Percentiles rank a stretch among this genome's conserved stretches.
phyloP scores from a whole-genome alignment of 2,888 invertebrate genomes.

The Acleris cristana region DNA sequence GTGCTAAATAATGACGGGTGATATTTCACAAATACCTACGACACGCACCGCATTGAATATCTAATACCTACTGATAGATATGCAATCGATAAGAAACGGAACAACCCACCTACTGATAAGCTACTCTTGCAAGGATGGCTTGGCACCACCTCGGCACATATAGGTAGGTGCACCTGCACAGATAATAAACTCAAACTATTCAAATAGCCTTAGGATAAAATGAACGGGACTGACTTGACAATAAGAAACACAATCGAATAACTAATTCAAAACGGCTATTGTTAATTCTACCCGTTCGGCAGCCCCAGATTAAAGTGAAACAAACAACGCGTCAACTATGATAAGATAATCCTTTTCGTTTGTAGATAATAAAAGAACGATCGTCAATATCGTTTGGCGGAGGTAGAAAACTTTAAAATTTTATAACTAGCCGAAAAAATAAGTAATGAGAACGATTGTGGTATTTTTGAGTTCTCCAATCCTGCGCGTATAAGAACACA shows the following conservation, averaged over 20 bases:
- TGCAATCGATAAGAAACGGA: slow-evolving; percentile 23
- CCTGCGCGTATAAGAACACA: slow-evolving; percentile 9
- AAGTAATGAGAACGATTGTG: neutral
- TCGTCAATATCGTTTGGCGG: neutral
- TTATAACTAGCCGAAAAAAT: slow-evolving; percentile 4
- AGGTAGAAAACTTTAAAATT: slow-evolving; percentile 21
- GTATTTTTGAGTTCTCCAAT: neutral
- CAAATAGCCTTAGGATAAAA: too few relatives aligned
- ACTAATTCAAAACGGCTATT: too few relatives aligned
- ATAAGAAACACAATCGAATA: too few relatives aligned
- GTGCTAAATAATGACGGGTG: slow-evolving; percentile 6
- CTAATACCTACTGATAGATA: slow-evolving; percentile 29
- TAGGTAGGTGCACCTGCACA: neutral
- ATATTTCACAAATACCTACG: slow-evolving; percentile 25
- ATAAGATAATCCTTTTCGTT: slow-evolving; percentile 15
- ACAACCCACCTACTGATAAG: slow-evolving; percentile 31
- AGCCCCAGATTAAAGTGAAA: slow-evolving; percentile 9
- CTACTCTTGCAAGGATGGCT: slow-evolving; percentile 1
- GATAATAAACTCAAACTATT: too few relatives aligned
- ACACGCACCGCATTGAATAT: slow-evolving; percentile 11
- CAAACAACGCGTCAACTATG: slow-evolving; percentile 11
- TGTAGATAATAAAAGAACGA: slow-evolving; percentile 8
- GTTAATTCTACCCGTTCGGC: neutral
- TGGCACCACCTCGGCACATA: neutral
- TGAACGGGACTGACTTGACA: too few relatives aligned